phyloP scores from a whole-genome alignment of 2,113 vertebrate genomes.

The Malurus elegans region DNA sequence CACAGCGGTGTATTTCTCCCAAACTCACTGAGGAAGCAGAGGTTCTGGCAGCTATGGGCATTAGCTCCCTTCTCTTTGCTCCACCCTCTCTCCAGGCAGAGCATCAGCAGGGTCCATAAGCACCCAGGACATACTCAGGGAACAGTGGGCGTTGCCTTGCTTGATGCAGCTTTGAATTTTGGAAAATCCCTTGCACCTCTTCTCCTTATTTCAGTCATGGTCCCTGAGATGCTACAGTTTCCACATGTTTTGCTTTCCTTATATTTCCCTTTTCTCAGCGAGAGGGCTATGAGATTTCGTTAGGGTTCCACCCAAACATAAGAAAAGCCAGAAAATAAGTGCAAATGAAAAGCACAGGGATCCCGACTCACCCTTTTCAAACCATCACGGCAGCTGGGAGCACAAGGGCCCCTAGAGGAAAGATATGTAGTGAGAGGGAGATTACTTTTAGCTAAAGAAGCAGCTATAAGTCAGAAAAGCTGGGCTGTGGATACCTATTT shows the following conservation, averaged over 20 bases:
- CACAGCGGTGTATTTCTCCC: background rate
- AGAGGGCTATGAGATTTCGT: background rate
- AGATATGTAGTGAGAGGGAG: background rate
- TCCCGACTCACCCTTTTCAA: background rate
- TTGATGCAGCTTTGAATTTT: background rate
- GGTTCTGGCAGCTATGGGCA: background rate
- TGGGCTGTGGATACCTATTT: background rate
- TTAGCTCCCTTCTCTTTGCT: background rate
- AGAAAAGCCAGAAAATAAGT: background rate
- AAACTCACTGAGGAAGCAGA: background rate
- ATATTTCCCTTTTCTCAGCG: background rate
- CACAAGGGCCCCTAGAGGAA: background rate
- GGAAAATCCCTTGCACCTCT: background rate
- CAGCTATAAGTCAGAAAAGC: background rate
- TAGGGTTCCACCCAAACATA: background rate
- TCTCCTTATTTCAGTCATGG: background rate
- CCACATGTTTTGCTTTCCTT: background rate
- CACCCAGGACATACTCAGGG: background rate
- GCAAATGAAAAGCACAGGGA: background rate
- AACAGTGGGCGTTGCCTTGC: background rate
- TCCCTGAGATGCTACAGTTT: background rate
- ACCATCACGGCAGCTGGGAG: background rate
- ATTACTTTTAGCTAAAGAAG: constrained; percentile 1
- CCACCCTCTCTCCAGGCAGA: background rate
- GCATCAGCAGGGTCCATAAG: fast-evolving